These are phyloP conservation scores for Drosophila mettleri DNA, from an alignment of 2,888 invertebrate genomes.

Conservation along the genomic window DNA sequence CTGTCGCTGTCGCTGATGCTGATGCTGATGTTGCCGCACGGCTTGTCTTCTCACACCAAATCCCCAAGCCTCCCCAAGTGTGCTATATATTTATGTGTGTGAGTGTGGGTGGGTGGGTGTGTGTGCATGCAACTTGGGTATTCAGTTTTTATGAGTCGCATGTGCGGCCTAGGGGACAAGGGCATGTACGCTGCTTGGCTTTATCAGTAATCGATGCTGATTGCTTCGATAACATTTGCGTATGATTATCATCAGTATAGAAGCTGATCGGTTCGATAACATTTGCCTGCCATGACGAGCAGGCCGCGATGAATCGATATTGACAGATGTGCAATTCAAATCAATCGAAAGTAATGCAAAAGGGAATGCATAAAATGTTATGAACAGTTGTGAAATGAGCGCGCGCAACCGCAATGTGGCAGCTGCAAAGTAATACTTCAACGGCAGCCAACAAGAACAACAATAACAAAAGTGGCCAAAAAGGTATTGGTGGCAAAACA, in stretches of 20 bases:
- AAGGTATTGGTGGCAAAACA: conserved; percentile 74
- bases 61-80: conserved; percentile 8
- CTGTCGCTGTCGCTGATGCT: conserved; percentile 44
- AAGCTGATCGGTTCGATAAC: conserved; percentile 40
- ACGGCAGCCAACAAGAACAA: conserved; percentile 39
- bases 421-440: conserved; percentile 57
- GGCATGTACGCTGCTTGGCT: conserved; percentile 33
- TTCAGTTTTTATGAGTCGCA: conserved; percentile 38
- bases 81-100: conserved; percentile 32
- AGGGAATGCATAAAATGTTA: conserved; percentile 39
- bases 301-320: conserved; percentile 5
- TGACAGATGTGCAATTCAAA: conserved; percentile 8
- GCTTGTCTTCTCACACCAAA: conserved; percentile 65
- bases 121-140: conserved; percentile 31
- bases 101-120: conserved; percentile 9
- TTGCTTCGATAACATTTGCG: conserved; percentile 29
- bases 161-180: conserved; percentile 43
- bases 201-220: conserved; percentile 28
- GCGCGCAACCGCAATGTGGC: conserved; percentile 35
- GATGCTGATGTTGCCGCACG: conserved; percentile 62
- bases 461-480: conserved; percentile 52
- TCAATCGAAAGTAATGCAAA: conserved; percentile 18
- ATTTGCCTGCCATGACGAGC: not conserved
- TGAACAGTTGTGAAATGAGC: conserved; percentile 50
- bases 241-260: no score